Base-by-base conservation (phyloP, 1,140 invertebrate species). In the Cyphomyrmex costatus region DNA sequence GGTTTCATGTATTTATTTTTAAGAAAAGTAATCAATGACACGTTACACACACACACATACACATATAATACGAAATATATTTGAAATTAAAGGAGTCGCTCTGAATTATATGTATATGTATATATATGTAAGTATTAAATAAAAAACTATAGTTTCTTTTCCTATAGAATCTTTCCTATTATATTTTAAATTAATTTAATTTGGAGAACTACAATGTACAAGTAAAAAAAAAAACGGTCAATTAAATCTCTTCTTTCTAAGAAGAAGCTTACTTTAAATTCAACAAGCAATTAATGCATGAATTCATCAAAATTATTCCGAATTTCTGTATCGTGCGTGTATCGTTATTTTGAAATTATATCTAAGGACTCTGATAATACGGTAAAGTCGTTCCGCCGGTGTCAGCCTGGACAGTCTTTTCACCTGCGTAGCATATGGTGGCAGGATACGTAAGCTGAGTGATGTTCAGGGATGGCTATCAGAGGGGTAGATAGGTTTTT, bases 361-460 rank as follows among this genome's bases (percentile, higher is more conserved):
- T 85, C 46, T 14, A 3, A 78, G 30, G 7, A 36, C 36, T 73
- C n/a, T 10, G 78, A 56, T 70, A 73, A 71, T 46, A 46, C 36
- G 10, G 33, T 61, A 49, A 51, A 74, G 24, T 36, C 51, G 53
- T 86, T 86, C 33, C 80, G 70, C 33, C 65, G 42, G 56, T 85
- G 73, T 87, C 86, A 82, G 87, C 58, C 70, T 66, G 65, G 33
- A 61, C 86, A 49, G 42, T 65, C 86, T 92, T 87, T 92, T 91
- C 92, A 93, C 92, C 92, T 92, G 92, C 90, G 90, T 89, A 74
- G 85, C 92, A 93, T 92, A 92, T 92, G 92, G 92, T 46, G 77
- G 88, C 83, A 88, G 87, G 71, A 89, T 85, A 74, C 49, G 68
- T 8, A 68, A 60, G 66, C 24, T 58, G 85, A 91, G 91, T 86